Base-by-base conservation (phyloP, 2,113 vertebrate genomes). In the Seriola dumerili region DNA sequence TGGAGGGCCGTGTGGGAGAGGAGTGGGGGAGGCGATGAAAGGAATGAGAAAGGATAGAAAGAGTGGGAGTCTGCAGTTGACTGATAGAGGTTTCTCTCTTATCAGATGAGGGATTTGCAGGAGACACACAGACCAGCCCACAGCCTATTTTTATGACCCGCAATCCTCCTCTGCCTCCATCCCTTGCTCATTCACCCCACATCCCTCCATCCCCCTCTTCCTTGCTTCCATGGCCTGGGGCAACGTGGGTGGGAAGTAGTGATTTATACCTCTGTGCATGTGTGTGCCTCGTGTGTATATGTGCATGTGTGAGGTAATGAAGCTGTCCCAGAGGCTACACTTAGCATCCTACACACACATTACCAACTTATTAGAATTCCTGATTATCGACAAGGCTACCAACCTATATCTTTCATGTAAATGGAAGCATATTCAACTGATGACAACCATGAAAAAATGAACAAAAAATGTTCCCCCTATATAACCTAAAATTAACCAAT, bases 61-160 rank as follows among this genome's bases (percentile, higher is more conserved):
- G 72, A 80, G 89, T 88, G 76, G 80, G 86, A 83, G 86, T 87
- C 71, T 85, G 71, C 78, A 82, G 75, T 29, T 89, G 88, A 91
- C 80, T 84, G 88, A 89, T 88, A 80, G 67, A 77, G 77, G 72
- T 63, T 84, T 74, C 79, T 66, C 85, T 87, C 77, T 88, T 91
- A 91, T 93, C 92, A 89, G 83, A 90, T 89, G 67, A 57, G 81
- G 83, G 88, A 80, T 89, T 89, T 83, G 81, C 75, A 84, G 81
- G 83, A 92, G 88, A 89, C 80, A 85, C 73, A 58, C n/a, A 81
- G 72, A 89, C 50, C 72, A 82, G 72, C 85, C 88, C 78, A 83
- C 78, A 85, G 21, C 83, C 84, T 75, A 82, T 92, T 91, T 91
- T 92, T 92, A 92, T 90, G 89, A 89, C 81, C 87, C 5, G 21